A percentile compares a stretch with the other conserved stretches of the same genome.
Evolutionary conservation across 1,140 invertebrate genomes (phyloP).

Genomic region (Heliconius eleuchia): DNA sequence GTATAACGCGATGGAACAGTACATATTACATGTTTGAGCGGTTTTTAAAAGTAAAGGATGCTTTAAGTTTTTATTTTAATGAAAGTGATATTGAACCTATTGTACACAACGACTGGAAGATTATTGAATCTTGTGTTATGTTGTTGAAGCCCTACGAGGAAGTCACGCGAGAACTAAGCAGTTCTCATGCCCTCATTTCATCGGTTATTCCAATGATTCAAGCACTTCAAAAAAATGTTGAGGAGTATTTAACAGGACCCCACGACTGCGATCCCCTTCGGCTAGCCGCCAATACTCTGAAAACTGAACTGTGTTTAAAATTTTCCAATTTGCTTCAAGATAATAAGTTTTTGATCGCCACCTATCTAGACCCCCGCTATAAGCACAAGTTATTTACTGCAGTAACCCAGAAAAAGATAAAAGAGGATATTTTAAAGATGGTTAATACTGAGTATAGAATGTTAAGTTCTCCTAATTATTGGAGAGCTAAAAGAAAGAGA

Average conservation of each 20-base stretch:
- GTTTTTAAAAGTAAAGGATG: conserved; percentile 49
- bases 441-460: conserved; percentile 14
- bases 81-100: conserved; percentile 35
- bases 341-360: conserved; percentile 44
- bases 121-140: conserved; percentile 44
- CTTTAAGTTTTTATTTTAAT: conserved; percentile 43
- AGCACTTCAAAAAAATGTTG: conserved; percentile 29
- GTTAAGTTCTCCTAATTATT: conserved; percentile 14
- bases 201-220: conserved; percentile 41
- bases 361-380: conserved; percentile 51
- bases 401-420: conserved; percentile 46
- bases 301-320: conserved; percentile 34
- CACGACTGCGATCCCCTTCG: conserved; percentile 18
- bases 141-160: conserved; percentile 49
- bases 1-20: conserved; percentile 62
- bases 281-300: conserved; percentile 15
- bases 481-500: conserved; percentile 28
- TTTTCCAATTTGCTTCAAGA: conserved; percentile 44
- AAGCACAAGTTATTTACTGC: conserved; percentile 48
- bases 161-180: conserved; percentile 45
- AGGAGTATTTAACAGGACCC: conserved; percentile 28
- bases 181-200: conserved; percentile 38
- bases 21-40: conserved; percentile 50
- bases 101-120: conserved; percentile 47
- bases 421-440: conserved; percentile 41